Conservation (phyloP, 92 coral and sea anemone species). For the Palythoa heliodiscus region DNA sequence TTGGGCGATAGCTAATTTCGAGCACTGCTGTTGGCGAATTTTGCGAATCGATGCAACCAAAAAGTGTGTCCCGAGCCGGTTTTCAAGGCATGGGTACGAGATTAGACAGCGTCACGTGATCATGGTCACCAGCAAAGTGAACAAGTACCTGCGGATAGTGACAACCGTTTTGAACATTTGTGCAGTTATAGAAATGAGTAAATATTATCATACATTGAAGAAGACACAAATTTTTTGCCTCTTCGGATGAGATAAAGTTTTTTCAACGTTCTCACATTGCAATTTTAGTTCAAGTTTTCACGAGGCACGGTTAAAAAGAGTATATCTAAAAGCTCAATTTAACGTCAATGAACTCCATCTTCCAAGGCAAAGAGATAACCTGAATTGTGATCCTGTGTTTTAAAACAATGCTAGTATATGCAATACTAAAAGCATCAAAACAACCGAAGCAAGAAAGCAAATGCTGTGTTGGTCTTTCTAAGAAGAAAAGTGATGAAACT, state of each 20-base stretch:
- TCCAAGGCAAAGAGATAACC: neutral
- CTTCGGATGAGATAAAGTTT: neutral
- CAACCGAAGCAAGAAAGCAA: neutral
- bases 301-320: no score
- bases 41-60: no score
- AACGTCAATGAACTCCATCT: no score
- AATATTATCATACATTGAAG: neutral
- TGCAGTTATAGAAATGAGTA: slow-evolving; percentile 39
- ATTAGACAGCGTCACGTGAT: neutral
- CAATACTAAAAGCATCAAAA: neutral
- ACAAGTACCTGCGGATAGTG: slow-evolving; percentile 25
- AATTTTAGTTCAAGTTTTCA: neutral
- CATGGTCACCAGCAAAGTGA: slow-evolving; percentile 10
- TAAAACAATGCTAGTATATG: neutral
- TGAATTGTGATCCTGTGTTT: neutral
- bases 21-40: no score
- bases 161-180: slow-evolving; percentile 11
- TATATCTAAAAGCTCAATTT: neutral
- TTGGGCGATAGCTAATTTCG: no score
- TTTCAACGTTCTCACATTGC: neutral
- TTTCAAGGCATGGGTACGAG: neutral
- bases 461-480: neutral
- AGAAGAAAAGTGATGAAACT: neutral
- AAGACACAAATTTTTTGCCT: neutral
- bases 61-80: neutral